phyloP scores from a whole-genome alignment of 2,797 vertebrate species.

The Gymnoscopelus braueri region DNA sequence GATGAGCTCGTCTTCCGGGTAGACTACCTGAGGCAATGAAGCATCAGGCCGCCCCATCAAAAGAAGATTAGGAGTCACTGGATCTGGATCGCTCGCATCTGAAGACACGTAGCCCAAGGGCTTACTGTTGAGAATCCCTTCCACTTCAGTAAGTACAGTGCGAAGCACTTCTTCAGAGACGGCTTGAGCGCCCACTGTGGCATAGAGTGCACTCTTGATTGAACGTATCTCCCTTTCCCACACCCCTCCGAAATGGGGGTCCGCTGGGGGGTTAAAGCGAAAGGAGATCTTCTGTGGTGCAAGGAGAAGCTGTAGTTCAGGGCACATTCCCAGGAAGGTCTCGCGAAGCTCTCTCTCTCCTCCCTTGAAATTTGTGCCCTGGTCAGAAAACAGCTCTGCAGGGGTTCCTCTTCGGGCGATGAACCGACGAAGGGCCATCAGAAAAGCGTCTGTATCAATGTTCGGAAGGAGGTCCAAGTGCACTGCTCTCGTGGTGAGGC shows the following conservation, averaged over 20 bases:
- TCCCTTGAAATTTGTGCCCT: neutral
- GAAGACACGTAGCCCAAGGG: too few species aligned
- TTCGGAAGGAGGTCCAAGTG: conserved; percentile 20
- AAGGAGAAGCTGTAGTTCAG: neutral
- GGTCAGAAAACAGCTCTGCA: neutral
- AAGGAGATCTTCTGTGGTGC: neutral
- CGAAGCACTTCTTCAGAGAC: neutral
- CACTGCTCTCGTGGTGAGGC: conserved; percentile 17
- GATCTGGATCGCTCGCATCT: too few species aligned
- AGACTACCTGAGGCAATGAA: too few species aligned
- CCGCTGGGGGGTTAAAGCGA: conserved; percentile 8
- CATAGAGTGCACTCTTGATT: neutral
- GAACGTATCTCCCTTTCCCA: conserved; percentile 18
- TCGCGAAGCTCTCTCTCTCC: neutral
- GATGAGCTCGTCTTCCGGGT: too few species aligned
- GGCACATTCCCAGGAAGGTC: neutral
- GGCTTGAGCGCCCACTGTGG: neutral
- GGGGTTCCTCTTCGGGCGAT: neutral
- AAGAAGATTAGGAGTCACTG: too few species aligned
- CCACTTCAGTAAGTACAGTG: conserved; percentile 7
- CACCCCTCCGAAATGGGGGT: conserved; percentile 3
- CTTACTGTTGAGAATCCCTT: conserved; percentile 9
- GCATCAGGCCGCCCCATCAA: too few species aligned
- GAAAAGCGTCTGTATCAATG: conserved; percentile 20
- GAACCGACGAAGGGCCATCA: conserved; percentile 11